A percentile compares a stretch with the other conserved stretches of the same genome.
Conservation (phyloP, 2,888 invertebrate genomes). For the Trimorus sp. region DNA sequence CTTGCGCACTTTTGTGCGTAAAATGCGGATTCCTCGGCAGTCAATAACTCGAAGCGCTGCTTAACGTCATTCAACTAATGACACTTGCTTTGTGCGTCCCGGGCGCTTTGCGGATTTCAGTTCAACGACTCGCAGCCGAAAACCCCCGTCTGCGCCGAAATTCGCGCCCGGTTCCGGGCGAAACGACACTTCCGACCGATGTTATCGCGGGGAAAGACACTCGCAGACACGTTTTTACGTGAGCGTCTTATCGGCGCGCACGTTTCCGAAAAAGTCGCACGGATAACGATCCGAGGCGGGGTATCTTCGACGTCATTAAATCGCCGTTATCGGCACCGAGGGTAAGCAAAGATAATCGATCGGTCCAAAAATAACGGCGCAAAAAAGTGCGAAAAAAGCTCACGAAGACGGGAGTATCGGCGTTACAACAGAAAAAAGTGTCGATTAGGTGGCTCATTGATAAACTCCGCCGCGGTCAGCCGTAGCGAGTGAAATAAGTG, state of each 20-base stretch:
- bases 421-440: constrained; percentile 51
- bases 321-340: constrained; percentile 46
- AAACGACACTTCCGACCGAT: background rate
- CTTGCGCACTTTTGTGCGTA: constrained; percentile 19
- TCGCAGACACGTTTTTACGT: constrained; percentile 57
- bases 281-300: constrained; percentile 54
- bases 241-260: constrained; percentile 44
- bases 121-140: constrained; percentile 19
- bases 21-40: constrained; percentile 15
- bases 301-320: constrained; percentile 60
- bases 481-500: constrained; percentile 3
- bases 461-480: constrained; percentile 54
- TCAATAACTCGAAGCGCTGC: constrained; percentile 19
- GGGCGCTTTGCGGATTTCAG: constrained; percentile 19
- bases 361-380: constrained; percentile 30
- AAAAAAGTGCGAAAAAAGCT: constrained; percentile 2
- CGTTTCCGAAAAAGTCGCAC: constrained; percentile 60
- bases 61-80: constrained; percentile 37
- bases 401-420: constrained; percentile 43
- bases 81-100: constrained; percentile 12
- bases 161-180: too few species aligned
- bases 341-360: constrained; percentile 55
- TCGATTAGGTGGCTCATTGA: constrained; percentile 62
- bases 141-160: too few species aligned
- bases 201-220: constrained; percentile 41